Percentiles rank a stretch among this genome's conserved stretches.
These are phyloP conservation scores for Petromus typicus DNA, from an alignment of 2,113 vertebrate species.

Conservation along the genomic window DNA sequence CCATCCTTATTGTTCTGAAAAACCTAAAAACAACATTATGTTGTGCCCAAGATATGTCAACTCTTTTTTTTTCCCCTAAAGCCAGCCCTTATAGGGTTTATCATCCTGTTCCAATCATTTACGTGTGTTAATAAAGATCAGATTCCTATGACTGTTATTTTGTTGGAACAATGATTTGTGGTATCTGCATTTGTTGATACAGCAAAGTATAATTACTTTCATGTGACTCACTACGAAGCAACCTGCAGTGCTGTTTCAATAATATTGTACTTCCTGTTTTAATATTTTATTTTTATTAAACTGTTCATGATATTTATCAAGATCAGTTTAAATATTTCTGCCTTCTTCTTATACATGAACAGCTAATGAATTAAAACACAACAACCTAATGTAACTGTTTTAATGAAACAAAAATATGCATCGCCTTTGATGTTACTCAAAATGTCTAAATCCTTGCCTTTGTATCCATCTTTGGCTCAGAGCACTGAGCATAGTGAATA, in stretches of 20 bases:
- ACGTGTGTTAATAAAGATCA: constrained; percentile 60
- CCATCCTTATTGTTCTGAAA: not conserved
- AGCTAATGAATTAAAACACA: not conserved
- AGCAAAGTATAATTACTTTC: constrained; percentile 73
- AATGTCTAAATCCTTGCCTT: not conserved
- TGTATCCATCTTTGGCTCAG: not conserved
- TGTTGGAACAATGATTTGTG: constrained; percentile 76
- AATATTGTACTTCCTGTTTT: constrained; percentile 38
- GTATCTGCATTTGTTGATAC: constrained; percentile 67
- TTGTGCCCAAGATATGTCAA: constrained; percentile 43
- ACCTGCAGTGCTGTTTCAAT: constrained; percentile 18
- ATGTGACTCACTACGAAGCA: constrained; percentile 64
- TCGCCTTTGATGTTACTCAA: not conserved
- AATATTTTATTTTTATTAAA: constrained; percentile 45
- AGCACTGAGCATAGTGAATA: not conserved
- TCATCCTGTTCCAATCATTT: constrained; percentile 70
- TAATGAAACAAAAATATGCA: not conserved
- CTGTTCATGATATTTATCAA: not conserved
- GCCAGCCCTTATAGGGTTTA: not conserved
- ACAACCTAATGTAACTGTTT: not conserved
- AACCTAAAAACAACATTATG: constrained; percentile 16
- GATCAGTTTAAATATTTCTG: not conserved
- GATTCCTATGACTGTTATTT: constrained; percentile 61
- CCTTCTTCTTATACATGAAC: not conserved
- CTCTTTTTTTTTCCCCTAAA: constrained; percentile 51